These are phyloP conservation scores for Folsomia manolachei DNA, from an alignment of 2,888 invertebrate species.

Conservation along the genomic window DNA sequence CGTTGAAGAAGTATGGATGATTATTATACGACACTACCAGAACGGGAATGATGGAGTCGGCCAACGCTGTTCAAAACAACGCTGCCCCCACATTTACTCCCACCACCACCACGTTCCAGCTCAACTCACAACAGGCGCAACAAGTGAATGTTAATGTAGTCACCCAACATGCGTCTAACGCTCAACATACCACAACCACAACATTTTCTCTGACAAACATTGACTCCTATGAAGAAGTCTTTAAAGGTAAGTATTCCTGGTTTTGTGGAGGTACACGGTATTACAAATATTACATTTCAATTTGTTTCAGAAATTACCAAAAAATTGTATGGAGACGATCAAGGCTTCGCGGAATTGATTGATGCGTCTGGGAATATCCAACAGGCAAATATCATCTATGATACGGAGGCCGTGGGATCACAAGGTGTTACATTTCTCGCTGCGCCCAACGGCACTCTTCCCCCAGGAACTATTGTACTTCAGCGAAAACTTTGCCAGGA, in stretches of 20 bases:
- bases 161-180: not conserved
- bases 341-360: conserved; percentile 43
- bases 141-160: not conserved
- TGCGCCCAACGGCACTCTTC: conserved; percentile 41
- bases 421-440: conserved; percentile 40
- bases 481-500: conserved; percentile 44
- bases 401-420: conserved; percentile 36
- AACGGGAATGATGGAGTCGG: too few species aligned
- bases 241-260: conserved; percentile 63
- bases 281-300: too few species aligned
- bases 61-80: not conserved
- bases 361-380: conserved; percentile 31
- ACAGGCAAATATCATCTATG: conserved; percentile 40
- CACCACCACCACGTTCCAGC: not conserved
- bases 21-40: too few species aligned
- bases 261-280: too few species aligned
- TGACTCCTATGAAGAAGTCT: conserved; percentile 71
- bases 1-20: too few species aligned
- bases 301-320: conserved; percentile 74
- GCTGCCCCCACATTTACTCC: too few species aligned
- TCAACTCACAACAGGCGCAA: not conserved
- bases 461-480: conserved; percentile 47
- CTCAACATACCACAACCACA: not conserved
- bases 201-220: conserved; percentile 29
- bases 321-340: conserved; percentile 82